Conservation (phyloP, 2,797 vertebrate species). For the Scyliorhinus canicula region DNA sequence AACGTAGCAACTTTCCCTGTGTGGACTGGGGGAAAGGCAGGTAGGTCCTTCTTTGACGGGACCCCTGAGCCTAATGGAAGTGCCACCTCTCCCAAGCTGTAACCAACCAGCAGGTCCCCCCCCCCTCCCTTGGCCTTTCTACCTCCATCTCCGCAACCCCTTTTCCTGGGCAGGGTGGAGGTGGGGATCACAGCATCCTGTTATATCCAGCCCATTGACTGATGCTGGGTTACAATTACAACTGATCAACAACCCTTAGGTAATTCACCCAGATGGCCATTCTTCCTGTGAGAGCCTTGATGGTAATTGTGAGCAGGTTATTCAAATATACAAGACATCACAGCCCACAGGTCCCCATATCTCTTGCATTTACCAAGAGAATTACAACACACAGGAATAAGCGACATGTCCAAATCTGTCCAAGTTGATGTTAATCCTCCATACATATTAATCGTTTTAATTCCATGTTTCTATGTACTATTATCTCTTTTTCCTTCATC, state of each 20-base stretch:
- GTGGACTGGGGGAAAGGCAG: no score
- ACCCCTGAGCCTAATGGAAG: no score
- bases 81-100: no score
- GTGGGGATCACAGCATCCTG: no score
- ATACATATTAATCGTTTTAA: neutral
- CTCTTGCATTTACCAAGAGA: neutral
- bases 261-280: neutral
- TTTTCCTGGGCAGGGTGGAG: no score
- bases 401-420: neutral
- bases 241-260: neutral
- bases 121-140: no score
- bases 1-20: no score
- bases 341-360: no score
- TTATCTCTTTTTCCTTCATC: neutral
- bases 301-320: neutral
- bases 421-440: neutral
- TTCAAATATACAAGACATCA: neutral
- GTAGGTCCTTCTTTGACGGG: no score
- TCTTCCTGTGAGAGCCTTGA: neutral
- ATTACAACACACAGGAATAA: neutral
- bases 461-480: neutral
- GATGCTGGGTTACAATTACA: neutral
- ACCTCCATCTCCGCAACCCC: no score
- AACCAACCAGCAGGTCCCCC: no score
- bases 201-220: neutral